Conservation (phyloP, 2,888 invertebrate species). For the Andrena trimmerana region DNA sequence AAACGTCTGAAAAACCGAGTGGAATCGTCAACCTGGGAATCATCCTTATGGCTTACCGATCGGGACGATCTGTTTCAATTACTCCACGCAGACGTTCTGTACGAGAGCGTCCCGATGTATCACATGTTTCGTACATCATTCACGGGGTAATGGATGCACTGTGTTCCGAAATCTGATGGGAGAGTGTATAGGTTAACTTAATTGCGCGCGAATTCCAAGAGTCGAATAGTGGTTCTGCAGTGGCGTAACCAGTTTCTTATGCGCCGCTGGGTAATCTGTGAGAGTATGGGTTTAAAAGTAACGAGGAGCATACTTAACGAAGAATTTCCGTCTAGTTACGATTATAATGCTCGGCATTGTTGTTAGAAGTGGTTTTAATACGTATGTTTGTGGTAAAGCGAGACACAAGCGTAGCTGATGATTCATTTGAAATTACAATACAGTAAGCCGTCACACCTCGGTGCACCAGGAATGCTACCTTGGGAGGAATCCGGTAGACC, state of each 20-base stretch:
- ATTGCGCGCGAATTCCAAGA: background rate
- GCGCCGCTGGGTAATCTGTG: too few species aligned
- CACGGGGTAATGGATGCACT: background rate
- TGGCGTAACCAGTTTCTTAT: too few species aligned
- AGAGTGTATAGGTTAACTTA: background rate
- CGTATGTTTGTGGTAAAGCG: background rate
- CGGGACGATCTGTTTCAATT: constrained; percentile 41
- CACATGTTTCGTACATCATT: constrained; percentile 18
- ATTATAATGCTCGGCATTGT: too few species aligned
- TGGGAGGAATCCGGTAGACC: background rate
- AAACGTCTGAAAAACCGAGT: constrained; percentile 58
- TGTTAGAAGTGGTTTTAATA: too few species aligned
- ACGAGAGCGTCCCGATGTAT: background rate
- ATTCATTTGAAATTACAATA: constrained; percentile 34
- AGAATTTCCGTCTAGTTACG: too few species aligned
- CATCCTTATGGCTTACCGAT: constrained; percentile 1
- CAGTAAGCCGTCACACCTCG: constrained; percentile 29
- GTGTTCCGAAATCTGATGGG: background rate
- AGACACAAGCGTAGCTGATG: background rate
- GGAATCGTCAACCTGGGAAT: constrained; percentile 49
- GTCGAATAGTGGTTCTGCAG: too few species aligned
- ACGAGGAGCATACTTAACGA: too few species aligned
- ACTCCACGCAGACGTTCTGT: background rate
- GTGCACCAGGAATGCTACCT: constrained; percentile 27
- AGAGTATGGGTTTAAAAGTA: too few species aligned